Base-by-base conservation (phyloP, 2,888 invertebrate species). In the Xylota segnis region DNA sequence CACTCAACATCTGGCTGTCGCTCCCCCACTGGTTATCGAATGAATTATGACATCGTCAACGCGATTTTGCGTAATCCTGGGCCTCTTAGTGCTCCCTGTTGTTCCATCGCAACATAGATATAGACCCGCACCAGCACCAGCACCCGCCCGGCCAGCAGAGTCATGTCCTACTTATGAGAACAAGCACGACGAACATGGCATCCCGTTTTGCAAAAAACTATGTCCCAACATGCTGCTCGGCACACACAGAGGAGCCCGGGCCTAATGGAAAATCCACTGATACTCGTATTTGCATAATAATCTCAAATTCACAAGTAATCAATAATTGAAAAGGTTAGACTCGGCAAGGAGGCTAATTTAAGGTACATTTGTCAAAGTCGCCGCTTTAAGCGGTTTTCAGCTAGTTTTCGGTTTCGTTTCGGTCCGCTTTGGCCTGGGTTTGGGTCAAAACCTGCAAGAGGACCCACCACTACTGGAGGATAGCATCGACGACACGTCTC, bases 321-420 rank as follows among this genome's bases (percentile, higher is more conserved):
- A 84, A 84, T 84, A 84, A 71, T 79, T 79, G 79, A 84, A 84
- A 84, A 84, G 84, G 84, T 84, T 84, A 84, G 70, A 58, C 75
- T 79, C 75, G 65, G 75, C 79, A 75, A 75, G 34, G 70, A 84
- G 84, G 84, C 79, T 84, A 84, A 84, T 79, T 84, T 84, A 84
- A 75, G 84, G 84, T 84, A 65, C 84, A 84, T 84, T 84, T 84
- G 84, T 79, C 84, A 84, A 79, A 84, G 84, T 84, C 79, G 79
- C 58, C 79, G 79, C 63, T 47, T 12, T 32, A 74, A 79, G 65
- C 68, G 29, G 32, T 54, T 43, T 43, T 40, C 40, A n/a, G 9
- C 34, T 34, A 10, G 81, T 82, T 76, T 82, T 83, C 65, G 34
- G 70, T 65, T 83, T 76, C 63, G 65, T 76, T 82, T 63, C 56